A percentile compares a stretch with the other conserved stretches of the same genome.
Evolutionary conservation across 2,888 invertebrate genomes (phyloP).

Genomic region (Nymphalis c-album): DNA sequence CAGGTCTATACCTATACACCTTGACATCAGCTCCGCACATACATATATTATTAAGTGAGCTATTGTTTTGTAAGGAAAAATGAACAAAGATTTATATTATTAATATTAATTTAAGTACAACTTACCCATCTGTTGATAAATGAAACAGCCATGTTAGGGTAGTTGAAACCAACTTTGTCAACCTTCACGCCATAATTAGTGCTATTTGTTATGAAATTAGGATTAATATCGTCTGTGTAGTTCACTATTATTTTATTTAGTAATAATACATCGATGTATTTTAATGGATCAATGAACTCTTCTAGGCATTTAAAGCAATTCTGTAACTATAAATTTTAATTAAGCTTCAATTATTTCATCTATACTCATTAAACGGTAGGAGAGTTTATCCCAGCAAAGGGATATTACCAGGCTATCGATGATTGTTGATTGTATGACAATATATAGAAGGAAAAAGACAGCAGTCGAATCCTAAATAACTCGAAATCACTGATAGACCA

Average conservation of each 20-base stretch:
- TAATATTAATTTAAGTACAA: too few species aligned
- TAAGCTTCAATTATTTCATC: background rate
- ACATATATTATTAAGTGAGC: too few species aligned
- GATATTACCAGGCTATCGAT: background rate
- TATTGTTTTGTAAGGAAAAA: too few species aligned
- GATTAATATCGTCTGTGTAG: constrained; percentile 46
- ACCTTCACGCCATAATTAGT: constrained; percentile 50
- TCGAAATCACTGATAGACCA: too few species aligned
- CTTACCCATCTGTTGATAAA: constrained; percentile 59
- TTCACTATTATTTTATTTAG: constrained; percentile 56
- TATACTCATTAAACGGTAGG: background rate
- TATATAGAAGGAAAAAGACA: too few species aligned
- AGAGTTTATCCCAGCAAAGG: background rate
- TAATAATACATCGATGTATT: constrained; percentile 43
- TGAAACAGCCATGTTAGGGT: constrained; percentile 45
- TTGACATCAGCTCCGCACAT: too few species aligned
- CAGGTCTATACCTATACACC: too few species aligned
- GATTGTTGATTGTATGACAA: too few species aligned
- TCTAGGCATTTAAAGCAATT: constrained; percentile 41
- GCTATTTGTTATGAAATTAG: constrained; percentile 45
- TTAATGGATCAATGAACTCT: constrained; percentile 21
- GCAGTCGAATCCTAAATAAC: background rate
- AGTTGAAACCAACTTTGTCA: constrained; percentile 52
- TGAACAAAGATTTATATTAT: too few species aligned
- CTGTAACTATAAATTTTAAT: constrained; percentile 43